These are phyloP conservation scores for Serripes groenlandicus DNA, from an alignment of 2,888 invertebrate genomes.

Conservation along the genomic window DNA sequence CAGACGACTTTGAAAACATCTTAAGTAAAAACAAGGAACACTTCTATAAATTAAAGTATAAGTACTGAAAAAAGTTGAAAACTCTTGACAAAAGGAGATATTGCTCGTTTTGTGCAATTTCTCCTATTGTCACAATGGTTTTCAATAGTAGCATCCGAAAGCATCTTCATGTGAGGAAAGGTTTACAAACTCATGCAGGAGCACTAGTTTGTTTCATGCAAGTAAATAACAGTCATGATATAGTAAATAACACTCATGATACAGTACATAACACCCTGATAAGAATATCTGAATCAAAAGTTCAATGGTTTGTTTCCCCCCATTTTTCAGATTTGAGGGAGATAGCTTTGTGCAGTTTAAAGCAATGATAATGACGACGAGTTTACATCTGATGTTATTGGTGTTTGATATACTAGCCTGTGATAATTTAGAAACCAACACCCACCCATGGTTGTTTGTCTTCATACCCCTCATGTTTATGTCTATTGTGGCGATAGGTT, in stretches of 20 bases:
- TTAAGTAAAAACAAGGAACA: no score
- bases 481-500: constrained; percentile 98
- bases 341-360: constrained; percentile 99
- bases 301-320: background rate
- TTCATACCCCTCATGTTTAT: constrained; percentile 97
- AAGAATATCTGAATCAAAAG: no score
- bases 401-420: constrained; percentile 99
- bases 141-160: no score
- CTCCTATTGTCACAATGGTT: background rate
- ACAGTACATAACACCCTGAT: no score
- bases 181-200: no score
- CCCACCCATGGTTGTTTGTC: constrained; percentile 89
- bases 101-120: background rate
- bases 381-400: constrained; percentile 96
- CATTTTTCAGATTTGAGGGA: constrained; percentile 93
- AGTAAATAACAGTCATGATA: no score
- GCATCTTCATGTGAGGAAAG: no score
- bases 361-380: constrained; percentile 98
- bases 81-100: background rate
- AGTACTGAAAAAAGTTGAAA: no score
- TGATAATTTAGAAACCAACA: constrained; percentile 95
- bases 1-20: no score
- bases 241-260: no score
- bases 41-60: no score
- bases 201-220: no score